Conservation (phyloP, 2,797 vertebrate species). For the Lagodon rhomboides region DNA sequence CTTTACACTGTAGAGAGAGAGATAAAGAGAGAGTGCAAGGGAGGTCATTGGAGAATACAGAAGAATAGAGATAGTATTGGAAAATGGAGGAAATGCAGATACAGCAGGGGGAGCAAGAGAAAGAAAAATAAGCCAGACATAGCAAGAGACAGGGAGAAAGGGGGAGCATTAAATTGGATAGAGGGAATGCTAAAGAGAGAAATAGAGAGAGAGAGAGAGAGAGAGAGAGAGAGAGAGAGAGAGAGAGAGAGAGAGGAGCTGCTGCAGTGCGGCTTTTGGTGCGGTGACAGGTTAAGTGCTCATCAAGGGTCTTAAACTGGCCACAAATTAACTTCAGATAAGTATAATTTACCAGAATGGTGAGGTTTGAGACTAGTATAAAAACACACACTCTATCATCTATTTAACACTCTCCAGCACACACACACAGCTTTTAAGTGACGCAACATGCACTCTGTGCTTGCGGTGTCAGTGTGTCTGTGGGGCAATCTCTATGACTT, state of each 20-base stretch:
- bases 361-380: conserved; percentile 9
- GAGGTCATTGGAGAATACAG: conserved; percentile 20
- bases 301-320: conserved; percentile 47
- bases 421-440: conserved; percentile 23
- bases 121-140: conserved; percentile 54
- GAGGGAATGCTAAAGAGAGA: conserved; percentile 44
- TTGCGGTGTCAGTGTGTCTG: conserved; percentile 47
- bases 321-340: conserved; percentile 51
- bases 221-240: conserved; percentile 33
- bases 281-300: conserved; percentile 67
- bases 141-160: conserved; percentile 30
- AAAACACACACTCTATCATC: conserved; percentile 22
- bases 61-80: neutral
- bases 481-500: conserved; percentile 39
- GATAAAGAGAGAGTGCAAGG: neutral
- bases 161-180: conserved; percentile 51
- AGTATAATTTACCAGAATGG: conserved; percentile 28
- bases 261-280: conserved; percentile 82
- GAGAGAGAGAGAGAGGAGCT: conserved; percentile 55
- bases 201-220: no score
- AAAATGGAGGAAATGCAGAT: conserved; percentile 49
- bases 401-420: conserved; percentile 27
- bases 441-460: conserved; percentile 39
- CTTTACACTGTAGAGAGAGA: neutral
- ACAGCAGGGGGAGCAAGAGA: conserved; percentile 79